These are phyloP conservation scores for Galemys pyrenaicus DNA, from an alignment of 2,113 vertebrate genomes.

Conservation along the genomic window DNA sequence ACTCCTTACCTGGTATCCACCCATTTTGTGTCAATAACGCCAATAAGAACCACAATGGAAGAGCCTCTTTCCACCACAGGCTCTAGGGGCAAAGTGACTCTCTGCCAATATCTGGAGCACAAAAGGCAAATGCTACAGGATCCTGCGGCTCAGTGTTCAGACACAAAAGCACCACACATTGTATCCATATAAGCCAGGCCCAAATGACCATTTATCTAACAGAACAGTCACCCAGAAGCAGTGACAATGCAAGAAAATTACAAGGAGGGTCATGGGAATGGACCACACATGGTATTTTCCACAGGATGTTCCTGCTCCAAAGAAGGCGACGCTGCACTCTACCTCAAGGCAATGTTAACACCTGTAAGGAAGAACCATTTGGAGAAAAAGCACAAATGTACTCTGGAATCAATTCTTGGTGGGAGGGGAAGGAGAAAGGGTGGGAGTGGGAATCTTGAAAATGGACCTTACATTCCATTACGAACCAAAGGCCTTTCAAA, in stretches of 20 bases:
- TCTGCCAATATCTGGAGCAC: background rate
- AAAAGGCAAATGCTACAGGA: conserved; percentile 50
- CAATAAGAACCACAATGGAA: conserved; percentile 50
- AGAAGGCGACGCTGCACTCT: background rate
- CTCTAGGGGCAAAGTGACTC: background rate
- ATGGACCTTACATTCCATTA: conserved; percentile 51
- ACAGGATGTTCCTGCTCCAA: conserved; percentile 9
- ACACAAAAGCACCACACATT: background rate
- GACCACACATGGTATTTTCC: background rate
- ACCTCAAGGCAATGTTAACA: conserved; percentile 40
- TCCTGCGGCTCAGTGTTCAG: background rate
- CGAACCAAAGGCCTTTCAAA: conserved; percentile 62
- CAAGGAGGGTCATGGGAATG: background rate
- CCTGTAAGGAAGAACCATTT: conserved; percentile 30
- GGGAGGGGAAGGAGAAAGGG: background rate
- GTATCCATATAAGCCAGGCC: background rate
- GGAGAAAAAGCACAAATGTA: conserved; percentile 56
- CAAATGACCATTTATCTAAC: background rate
- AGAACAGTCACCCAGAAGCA: conserved; percentile 9
- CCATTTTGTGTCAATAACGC: conserved; percentile 67
- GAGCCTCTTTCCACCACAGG: background rate
- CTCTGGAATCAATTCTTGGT: conserved; percentile 39
- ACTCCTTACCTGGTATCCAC: conserved; percentile 70
- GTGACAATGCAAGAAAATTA: background rate
- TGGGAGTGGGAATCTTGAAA: conserved; percentile 37